A percentile compares a stretch with the other conserved stretches of the same genome.
Evolutionary conservation across 2,113 vertebrate species (phyloP).

Genomic region (Tragulus kanchil): DNA sequence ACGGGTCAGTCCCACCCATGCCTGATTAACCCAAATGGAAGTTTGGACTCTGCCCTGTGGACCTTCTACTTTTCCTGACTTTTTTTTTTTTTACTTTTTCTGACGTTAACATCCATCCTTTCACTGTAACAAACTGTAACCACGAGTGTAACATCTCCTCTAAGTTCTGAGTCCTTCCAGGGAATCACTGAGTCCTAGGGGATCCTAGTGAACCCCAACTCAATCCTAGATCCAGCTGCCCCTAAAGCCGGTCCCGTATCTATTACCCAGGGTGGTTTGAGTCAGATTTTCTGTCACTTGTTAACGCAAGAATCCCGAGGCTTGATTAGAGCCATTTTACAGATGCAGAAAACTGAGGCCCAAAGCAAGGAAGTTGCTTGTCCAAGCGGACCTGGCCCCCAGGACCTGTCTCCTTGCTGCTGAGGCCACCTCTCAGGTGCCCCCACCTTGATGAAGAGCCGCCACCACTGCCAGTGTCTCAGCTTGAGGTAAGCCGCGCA

Average conservation of each 20-base stretch:
- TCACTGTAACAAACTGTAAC: not conserved
- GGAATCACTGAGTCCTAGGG: not conserved
- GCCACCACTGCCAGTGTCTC: constrained; percentile 97
- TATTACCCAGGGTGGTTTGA: not conserved
- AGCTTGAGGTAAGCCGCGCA: constrained; percentile 96
- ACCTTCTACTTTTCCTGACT: not conserved
- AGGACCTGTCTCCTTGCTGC: not conserved
- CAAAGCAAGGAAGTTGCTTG: not conserved
- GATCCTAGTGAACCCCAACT: not conserved
- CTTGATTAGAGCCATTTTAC: not conserved
- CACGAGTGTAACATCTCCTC: not conserved
- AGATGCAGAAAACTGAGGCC: not conserved
- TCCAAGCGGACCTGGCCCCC: not conserved
- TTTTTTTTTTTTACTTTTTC: not conserved
- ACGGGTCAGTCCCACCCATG: not conserved
- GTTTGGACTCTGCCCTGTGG: not conserved
- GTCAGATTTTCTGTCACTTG: not conserved
- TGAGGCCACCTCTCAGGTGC: not conserved
- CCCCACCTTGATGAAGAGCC: constrained; percentile 94
- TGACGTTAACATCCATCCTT: not conserved
- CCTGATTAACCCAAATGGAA: not conserved
- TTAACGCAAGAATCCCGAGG: not conserved
- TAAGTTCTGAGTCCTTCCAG: not conserved
- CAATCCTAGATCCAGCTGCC: not conserved
- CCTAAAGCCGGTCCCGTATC: not conserved